Conservation (phyloP, 2,888 invertebrate species). For the Pristionchus maxplancki region DNA sequence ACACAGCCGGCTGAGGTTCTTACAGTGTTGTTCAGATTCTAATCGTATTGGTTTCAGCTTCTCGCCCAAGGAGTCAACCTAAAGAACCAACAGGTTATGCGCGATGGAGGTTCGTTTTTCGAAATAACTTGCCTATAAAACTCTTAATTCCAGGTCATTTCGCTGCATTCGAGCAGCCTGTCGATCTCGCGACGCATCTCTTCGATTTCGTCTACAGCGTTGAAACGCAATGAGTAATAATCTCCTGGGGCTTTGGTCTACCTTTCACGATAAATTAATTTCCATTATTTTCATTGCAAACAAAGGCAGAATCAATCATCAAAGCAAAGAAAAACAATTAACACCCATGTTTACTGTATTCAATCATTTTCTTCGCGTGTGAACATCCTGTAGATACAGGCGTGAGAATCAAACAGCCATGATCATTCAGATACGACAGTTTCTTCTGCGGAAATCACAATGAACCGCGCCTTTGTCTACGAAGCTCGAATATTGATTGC, state of each 20-base stretch:
- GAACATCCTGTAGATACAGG: too few relatives aligned
- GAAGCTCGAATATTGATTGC: neutral
- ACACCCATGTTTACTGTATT: too few relatives aligned
- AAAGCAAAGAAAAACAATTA: too few relatives aligned
- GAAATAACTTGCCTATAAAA: neutral
- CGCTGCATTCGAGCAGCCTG: slow-evolving; percentile 88
- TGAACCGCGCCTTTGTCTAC: too few relatives aligned
- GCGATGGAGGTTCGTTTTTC: slow-evolving; percentile 79
- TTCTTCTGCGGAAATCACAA: too few relatives aligned
- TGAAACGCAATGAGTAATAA: neutral
- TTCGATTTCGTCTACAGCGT: slow-evolving; percentile 79
- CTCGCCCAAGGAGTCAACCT: neutral
- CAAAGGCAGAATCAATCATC: too few relatives aligned
- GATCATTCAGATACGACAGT: too few relatives aligned
- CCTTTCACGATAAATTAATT: too few relatives aligned
- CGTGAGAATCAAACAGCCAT: too few relatives aligned
- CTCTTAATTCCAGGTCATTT: slow-evolving; percentile 84
- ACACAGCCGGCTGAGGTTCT: slow-evolving; percentile 81
- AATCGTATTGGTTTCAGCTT: neutral
- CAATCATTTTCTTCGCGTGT: too few relatives aligned
- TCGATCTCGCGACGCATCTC: slow-evolving; percentile 85
- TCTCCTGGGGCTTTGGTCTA: too few relatives aligned
- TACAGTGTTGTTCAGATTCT: neutral
- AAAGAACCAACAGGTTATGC: slow-evolving; percentile 69
- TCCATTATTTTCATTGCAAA: too few relatives aligned